Percentiles rank a stretch among this genome's conserved stretches.
phyloP scores from a whole-genome alignment of 1,140 invertebrate species.

The Aphelenchoides besseyi region DNA sequence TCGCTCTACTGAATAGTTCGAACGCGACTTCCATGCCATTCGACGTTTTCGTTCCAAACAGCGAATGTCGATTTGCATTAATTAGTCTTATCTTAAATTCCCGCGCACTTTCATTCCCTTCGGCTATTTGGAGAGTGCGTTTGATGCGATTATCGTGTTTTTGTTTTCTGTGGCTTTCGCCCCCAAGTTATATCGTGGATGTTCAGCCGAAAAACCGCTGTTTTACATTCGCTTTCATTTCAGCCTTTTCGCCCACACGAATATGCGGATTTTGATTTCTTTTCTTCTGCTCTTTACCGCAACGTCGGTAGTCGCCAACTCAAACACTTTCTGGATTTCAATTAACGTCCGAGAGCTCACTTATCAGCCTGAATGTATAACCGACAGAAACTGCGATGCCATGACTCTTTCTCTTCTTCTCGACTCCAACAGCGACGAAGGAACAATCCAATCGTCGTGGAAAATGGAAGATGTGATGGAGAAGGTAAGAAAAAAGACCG shows the following conservation, averaged over 20 bases:
- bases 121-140: not conserved
- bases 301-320: not conserved
- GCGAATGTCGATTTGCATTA: too few species aligned
- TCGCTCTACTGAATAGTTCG: not conserved
- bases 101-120: not conserved
- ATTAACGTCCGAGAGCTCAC: constrained; percentile 1
- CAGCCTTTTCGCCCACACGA: not conserved
- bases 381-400: constrained; percentile 9
- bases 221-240: not conserved
- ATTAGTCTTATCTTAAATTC: constrained; percentile 1
- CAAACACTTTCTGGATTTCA: not conserved
- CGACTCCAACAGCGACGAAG: not conserved
- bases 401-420: constrained; percentile 8
- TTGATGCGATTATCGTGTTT: constrained; percentile 1
- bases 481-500: constrained; percentile 1
- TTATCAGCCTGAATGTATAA: constrained; percentile 8
- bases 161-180: constrained; percentile 1
- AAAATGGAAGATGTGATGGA: not conserved
- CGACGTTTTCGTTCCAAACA: not conserved
- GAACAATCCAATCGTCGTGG: constrained; percentile 10
- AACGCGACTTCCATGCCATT: not conserved
- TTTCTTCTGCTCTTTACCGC: not conserved
- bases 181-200: not conserved
- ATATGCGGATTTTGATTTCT: not conserved
- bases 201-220: too few species aligned